Evolutionary conservation across 2,888 invertebrate genomes (phyloP), one percentile per base, ranked within the genome.

Genomic region (Chloroclystis v-ata): DNA sequence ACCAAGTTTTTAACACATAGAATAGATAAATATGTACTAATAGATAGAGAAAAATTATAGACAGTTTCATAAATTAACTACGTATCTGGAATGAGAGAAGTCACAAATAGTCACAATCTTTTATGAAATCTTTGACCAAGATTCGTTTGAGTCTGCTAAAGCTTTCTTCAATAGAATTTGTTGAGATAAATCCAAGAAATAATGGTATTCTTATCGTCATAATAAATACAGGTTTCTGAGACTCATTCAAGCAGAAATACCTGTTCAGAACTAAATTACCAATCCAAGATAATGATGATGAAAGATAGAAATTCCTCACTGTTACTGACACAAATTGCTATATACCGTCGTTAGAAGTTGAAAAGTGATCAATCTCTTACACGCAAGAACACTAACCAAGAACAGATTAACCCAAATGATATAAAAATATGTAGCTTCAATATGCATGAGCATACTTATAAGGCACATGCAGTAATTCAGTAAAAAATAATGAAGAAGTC

Each of bases 331-430:
- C 24, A 40, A 49, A 43, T 44, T 30, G 30, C 13, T 14, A 24
- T 33, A 28, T 7, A 45, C 4, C 29, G 35, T 40, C 46, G 40
- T 35, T 43, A 40, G 12, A 26, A 49, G 45, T 38, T 46, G 49
- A 43, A 41, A 43, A 50, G 48, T 47, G 54, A 49, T 56, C 55
- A 59, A 50, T 46, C 50, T 37, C 8, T 40, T 11, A 41, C 49
- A 44, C 38, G 42, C 42, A 42, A 49, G 24, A 35, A 25, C 25
- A 28, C 6, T 25, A 32, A 42, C 29, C 39, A 32, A 13, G 7
- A 28, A 41, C 28, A 25, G 16, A 50, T 50, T 43, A 43, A 46
- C 50, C 51, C 28, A 12, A 44, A 47, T 41, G 16, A 51, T 43
- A 46, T 43, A 32, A 41, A 43, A 47, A 47, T 38, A 28, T 44